Base-by-base conservation (phyloP, 2,888 invertebrate species). In the Agrotis ipsilon region DNA sequence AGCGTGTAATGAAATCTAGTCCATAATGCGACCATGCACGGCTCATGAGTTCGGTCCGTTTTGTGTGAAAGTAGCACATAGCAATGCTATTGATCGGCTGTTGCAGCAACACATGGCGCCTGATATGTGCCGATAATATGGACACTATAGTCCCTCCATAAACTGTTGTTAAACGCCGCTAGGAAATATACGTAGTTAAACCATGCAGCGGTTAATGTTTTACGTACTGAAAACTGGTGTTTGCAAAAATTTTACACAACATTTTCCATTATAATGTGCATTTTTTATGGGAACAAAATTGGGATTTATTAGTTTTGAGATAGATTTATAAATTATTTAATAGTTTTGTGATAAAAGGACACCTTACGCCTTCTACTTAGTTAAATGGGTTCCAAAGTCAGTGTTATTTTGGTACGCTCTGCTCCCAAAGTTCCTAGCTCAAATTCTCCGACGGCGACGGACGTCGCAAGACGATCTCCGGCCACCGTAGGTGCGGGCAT, bases 51-150 rank as follows among this genome's bases (percentile, higher is more conserved):
- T 64, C 59, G 45, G 55, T 57, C 58, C 69, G 49, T 67, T 77
- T 73, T 70, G 68, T 60, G 62, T 52, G 62, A 76, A 81, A 83
- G 68, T 82, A 78, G 78, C 52, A 81, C 65, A 66, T 66, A 77
- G 71, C 68, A 80, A 49, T 69, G 69, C 77, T 80, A 82, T 82
- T 80, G 80, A 82, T 82, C 80, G 79, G 62, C 54, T 57, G 65
- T 63, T 77, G 74, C 81, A 72, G 70, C 63, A 76, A 63, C 81
- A 83, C 81, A 83, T 75, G 78, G 73, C 67, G 81, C 77, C 70
- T 82, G 72, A 73, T 76, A 82, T 82, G 82, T 78, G 80, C 80
- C 74, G 82, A 73, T 80, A 82, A 80, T 80, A 78, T 69, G 80
- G 67, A 78, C 82, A 80, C 82, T 77, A 65, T 82, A 73, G 66